Evolutionary conservation across 2,888 invertebrate genomes (phyloP), one percentile per base, ranked within the genome.

Genomic region (Pelosia muscerda): DNA sequence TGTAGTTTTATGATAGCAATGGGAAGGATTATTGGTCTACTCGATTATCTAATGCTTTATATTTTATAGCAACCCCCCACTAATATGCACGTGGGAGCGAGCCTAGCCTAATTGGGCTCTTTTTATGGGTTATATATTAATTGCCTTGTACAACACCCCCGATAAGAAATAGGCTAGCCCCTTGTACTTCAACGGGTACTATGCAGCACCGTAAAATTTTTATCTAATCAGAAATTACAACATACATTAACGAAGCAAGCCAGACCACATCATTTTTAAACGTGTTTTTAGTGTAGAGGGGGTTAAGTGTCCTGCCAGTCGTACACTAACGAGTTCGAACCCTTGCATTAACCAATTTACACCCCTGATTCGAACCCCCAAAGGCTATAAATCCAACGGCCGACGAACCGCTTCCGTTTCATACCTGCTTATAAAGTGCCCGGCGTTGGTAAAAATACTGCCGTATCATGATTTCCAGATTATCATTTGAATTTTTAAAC

Each of bases 391-490:
- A 87, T 87, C 82, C 78, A 80, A 86, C 89, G 90, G 90, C 92
- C 89, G 90, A 90, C 93, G 88, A 90, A 89, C 87, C 87, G 88
- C 89, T 92, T 94, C 94, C 94, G 91, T 84, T 83, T 75, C 76
- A 81, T 84, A 85, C 87, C 88, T 87, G 89, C 88, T 89, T 92
- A 88, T 86, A 87, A 88, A 91, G 86, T 88, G 86, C 79, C 81
- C 71, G 28, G 26, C 28, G 28, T 42, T 69, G 74, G 79, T 81
- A 79, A 84, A 88, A 85, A 86, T 89, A 87, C 85, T 79, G 84
- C 79, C 78, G 78, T 81, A 81, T 84, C 84, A 86, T 86, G 84
- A 89, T 84, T 84, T 75, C 71, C 68, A 71, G 69, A 76, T 77
- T 73, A 80, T 75, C 74, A 79, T 80, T 79, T 64, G 74, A 71